Evolutionary conservation across 2,113 vertebrate species (phyloP).

Genomic region (Sclerurus mexicanus): DNA sequence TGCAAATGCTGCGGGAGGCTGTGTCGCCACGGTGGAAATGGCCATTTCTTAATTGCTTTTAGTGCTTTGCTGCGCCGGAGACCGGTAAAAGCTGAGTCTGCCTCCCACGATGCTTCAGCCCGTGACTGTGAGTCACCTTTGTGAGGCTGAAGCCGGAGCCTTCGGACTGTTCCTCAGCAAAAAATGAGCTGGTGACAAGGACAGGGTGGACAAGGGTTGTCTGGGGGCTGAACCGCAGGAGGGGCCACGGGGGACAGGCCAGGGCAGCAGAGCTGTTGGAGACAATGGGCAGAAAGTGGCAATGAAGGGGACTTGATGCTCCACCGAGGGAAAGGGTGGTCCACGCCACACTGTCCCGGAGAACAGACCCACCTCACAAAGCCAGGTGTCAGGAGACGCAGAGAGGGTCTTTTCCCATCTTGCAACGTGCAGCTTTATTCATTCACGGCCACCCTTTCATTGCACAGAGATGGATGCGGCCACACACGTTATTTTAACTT

Average conservation of each 20-base stretch:
- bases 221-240: background rate
- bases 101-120: background rate
- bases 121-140: background rate
- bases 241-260: background rate
- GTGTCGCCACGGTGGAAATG: background rate
- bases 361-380: background rate
- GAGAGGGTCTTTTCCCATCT: background rate
- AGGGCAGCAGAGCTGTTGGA: background rate
- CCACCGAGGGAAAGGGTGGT: background rate
- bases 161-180: background rate
- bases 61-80: background rate
- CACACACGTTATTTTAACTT: background rate
- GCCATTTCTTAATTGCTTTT: background rate
- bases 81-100: background rate
- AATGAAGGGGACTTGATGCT: background rate
- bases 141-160: background rate
- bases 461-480: background rate
- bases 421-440: background rate
- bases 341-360: accelerated
- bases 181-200: background rate
- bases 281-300: accelerated
- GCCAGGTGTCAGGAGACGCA: background rate
- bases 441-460: background rate
- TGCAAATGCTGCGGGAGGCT: background rate
- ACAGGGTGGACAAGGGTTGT: background rate